Evolutionary conservation across 2,113 vertebrate species (phyloP).

Genomic region (Ciconia stormi): DNA sequence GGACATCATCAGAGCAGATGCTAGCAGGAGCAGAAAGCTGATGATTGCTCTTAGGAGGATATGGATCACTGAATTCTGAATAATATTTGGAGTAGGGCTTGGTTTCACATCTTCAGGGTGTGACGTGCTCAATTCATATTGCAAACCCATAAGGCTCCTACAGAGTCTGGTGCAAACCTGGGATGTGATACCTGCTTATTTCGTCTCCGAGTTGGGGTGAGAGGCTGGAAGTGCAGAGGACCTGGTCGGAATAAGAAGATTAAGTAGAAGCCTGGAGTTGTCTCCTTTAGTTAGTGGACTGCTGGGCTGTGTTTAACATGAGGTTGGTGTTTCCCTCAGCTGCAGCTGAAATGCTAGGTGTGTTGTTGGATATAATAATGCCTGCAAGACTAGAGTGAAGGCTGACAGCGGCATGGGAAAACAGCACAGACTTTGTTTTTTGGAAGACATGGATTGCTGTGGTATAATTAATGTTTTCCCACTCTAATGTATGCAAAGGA

Average conservation of each 20-base stretch:
- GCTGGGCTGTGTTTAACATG: background rate
- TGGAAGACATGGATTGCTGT: background rate
- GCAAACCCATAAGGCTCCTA: rapidly evolving
- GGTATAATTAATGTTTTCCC: background rate
- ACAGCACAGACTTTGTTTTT: background rate
- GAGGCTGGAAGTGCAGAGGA: background rate
- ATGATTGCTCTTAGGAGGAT: background rate
- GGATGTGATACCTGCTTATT: rapidly evolving
- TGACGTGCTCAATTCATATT: background rate
- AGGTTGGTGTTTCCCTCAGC: background rate
- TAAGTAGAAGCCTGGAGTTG: background rate
- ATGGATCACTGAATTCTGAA: background rate
- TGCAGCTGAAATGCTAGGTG: background rate
- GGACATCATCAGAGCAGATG: background rate
- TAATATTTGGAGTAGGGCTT: background rate
- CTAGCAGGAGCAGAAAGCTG: background rate
- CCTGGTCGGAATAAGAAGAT: background rate
- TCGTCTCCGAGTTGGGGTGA: rapidly evolving
- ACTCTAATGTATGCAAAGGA: background rate
- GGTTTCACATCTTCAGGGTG: background rate
- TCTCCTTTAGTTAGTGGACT: background rate
- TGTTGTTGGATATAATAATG: rapidly evolving
- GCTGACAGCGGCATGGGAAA: background rate
- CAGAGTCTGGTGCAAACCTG: background rate
- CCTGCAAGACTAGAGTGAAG: background rate